phyloP scores from a whole-genome alignment of 2,797 vertebrate genomes.

The Neosilurus mollespiculum region DNA sequence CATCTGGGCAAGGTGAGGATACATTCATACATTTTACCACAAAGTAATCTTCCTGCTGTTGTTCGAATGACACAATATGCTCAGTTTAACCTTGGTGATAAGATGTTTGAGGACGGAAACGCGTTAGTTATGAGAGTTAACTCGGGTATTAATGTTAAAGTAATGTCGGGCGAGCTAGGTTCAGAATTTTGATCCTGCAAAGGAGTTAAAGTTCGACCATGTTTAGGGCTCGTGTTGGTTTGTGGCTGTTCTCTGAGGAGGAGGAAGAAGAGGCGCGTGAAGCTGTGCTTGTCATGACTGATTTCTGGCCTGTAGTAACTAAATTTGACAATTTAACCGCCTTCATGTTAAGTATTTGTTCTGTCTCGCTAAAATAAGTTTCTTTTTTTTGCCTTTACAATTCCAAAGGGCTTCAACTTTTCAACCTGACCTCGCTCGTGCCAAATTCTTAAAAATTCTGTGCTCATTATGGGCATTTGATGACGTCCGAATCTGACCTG shows the following conservation, averaged over 20 bases:
- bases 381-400: no score
- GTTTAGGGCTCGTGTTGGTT: slow-evolving; percentile 35
- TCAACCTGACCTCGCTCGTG: neutral
- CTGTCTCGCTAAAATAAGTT: neutral
- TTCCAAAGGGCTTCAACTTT: neutral
- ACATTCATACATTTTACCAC: neutral
- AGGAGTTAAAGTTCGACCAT: neutral
- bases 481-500: neutral
- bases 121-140: neutral
- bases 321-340: neutral
- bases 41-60: neutral
- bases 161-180: neutral
- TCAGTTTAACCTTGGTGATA: neutral
- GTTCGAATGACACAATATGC: no score
- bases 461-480: neutral
- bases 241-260: slow-evolving; percentile 64
- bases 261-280: slow-evolving; percentile 20
- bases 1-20: slow-evolving; percentile 61
- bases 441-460: neutral
- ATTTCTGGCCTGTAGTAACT: neutral
- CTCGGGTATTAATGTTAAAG: neutral
- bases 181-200: neutral
- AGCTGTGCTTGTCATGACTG: neutral
- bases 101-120: neutral
- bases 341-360: neutral